Evolutionary conservation across 92 coral and sea anemone genomes (phyloP).

Genomic region (Bergia puertoricense): DNA sequence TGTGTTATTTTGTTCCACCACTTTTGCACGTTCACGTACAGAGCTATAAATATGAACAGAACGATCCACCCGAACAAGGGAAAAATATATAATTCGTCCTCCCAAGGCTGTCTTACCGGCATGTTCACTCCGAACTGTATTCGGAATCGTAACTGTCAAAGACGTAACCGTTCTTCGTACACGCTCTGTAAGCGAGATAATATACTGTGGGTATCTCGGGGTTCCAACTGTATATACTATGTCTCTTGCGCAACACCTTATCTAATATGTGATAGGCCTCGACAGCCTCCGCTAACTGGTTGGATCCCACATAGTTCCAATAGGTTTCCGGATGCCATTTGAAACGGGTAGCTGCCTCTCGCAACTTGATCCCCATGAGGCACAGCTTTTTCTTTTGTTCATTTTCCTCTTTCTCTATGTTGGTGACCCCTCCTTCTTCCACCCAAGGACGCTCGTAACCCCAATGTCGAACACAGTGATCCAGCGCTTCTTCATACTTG

Average conservation of each 20-base stretch:
- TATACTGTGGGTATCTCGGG: constrained; percentile 2
- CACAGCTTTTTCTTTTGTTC: background rate
- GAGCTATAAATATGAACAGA: constrained; percentile 9
- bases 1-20: constrained; percentile 13
- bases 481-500: constrained; percentile 9
- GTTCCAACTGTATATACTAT: background rate
- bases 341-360: background rate
- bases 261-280: background rate
- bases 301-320: constrained; percentile 8
- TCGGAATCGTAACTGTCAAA: too few relatives aligned
- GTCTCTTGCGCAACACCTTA: constrained; percentile 8
- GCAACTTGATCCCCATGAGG: background rate
- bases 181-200: background rate
- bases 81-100: constrained; percentile 7
- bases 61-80: constrained; percentile 9
- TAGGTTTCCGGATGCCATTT: background rate
- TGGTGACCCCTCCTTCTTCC: constrained; percentile 10
- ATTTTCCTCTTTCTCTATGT: constrained; percentile 2
- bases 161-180: too few relatives aligned
- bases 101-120: constrained; percentile 14
- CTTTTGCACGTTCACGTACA: constrained; percentile 12
- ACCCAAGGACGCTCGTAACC: constrained; percentile 11
- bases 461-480: background rate
- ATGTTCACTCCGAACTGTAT: constrained; percentile 10
- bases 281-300: background rate